Percentiles rank a stretch among this genome's conserved stretches.
Evolutionary conservation across 1,140 invertebrate species (phyloP).

Genomic region (Hyphantria cunea): DNA sequence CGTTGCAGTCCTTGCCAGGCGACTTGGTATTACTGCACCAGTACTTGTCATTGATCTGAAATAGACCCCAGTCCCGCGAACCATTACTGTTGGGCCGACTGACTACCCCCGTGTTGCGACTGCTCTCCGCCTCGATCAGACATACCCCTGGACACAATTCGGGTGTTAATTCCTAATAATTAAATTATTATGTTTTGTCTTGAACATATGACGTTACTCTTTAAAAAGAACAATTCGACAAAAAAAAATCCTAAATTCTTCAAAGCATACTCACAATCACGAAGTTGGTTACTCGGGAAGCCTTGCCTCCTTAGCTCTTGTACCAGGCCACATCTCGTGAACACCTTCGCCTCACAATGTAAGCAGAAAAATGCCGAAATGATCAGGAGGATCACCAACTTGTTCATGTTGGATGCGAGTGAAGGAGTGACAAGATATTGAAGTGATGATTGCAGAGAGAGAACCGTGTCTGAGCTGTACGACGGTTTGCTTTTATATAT

Average conservation of each 20-base stretch:
- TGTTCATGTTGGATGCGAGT: not conserved
- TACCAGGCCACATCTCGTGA: not conserved
- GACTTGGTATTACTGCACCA: not conserved
- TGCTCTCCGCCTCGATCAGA: too few species aligned
- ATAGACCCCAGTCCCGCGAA: too few species aligned
- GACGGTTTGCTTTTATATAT: too few species aligned
- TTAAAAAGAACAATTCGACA: too few species aligned
- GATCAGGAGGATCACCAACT: not conserved
- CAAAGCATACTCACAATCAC: slow-evolving; percentile 3
- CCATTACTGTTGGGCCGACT: not conserved
- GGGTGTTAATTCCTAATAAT: not conserved
- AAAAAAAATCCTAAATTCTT: too few species aligned
- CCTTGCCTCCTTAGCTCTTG: not conserved
- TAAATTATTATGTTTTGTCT: too few species aligned
- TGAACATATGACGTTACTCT: too few species aligned
- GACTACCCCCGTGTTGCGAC: not conserved
- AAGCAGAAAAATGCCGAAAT: not conserved
- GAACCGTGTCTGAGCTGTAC: too few species aligned
- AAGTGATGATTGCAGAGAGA: too few species aligned
- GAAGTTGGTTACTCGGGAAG: not conserved
- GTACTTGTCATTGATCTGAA: too few species aligned
- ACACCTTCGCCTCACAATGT: not conserved
- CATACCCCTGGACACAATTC: not conserved
- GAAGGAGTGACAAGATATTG: too few species aligned
- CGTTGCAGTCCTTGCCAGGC: not conserved